Evolutionary conservation across 1,140 invertebrate species (phyloP).

Genomic region (Homalodisca vitripennis): DNA sequence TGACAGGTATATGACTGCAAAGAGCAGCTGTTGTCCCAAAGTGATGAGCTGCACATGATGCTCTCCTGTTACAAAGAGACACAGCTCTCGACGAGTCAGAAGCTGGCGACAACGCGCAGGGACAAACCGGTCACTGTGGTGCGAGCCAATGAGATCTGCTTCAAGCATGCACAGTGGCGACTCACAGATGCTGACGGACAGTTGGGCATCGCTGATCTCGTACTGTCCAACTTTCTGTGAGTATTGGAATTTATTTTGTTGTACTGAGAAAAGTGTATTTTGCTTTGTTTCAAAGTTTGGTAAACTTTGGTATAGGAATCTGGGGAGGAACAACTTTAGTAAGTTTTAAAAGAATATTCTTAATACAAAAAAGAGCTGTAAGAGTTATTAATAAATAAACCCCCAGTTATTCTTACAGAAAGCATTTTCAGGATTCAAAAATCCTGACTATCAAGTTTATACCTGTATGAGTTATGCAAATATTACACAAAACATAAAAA

Average conservation of each 20-base stretch:
- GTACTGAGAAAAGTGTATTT: no score
- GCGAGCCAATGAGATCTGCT: constrained; percentile 94
- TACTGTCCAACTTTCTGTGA: constrained; percentile 93
- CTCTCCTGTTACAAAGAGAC: constrained; percentile 86
- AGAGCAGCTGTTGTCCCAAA: constrained; percentile 77
- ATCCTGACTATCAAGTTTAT: no score
- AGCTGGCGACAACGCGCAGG: constrained; percentile 52
- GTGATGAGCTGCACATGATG: constrained; percentile 86
- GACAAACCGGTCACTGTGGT: constrained; percentile 75
- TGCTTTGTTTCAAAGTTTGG: no score
- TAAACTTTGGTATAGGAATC: no score
- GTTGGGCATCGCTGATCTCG: constrained; percentile 93
- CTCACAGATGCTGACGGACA: constrained; percentile 97
- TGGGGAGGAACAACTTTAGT: no score
- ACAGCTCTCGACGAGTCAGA: constrained; percentile 63
- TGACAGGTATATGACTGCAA: constrained; percentile 84
- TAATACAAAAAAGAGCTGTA: no score
- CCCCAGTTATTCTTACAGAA: no score
- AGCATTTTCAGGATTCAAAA: no score
- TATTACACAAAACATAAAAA: no score
- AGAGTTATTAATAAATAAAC: no score
- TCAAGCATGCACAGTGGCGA: constrained; percentile 98
- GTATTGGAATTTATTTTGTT: constrained; percentile 46
- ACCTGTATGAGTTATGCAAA: no score
- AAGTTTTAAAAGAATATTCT: no score